Base-by-base conservation (phyloP, 2,888 invertebrate species). In the Alitta virens region DNA sequence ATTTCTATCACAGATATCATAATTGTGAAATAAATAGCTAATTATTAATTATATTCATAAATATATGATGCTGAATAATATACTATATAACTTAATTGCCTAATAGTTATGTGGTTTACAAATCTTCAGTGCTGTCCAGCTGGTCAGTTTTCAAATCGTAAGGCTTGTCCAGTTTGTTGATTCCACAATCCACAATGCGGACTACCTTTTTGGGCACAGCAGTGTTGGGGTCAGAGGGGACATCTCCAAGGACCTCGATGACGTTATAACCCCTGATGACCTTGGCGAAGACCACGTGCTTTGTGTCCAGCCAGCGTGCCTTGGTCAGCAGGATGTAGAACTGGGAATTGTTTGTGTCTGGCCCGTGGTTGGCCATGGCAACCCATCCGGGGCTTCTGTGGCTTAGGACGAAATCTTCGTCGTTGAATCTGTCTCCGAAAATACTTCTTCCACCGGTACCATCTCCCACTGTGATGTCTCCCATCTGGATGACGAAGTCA, bases 341-440 rank as follows among this genome's bases (percentile, higher is more conserved):
- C 72, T 82, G 82, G 2, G 80, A 80, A 12, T 79, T 79, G 69
- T 82, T 82, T n/a, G 79, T 79, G 70, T 82, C 80, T 62, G 64
- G 67, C 23, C 82, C 82, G 63, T 80, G 77, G 71, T 82, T 82
- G 7, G 82, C 82, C 82, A 82, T 82, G 58, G 80, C 75, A 9
- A 82, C 75, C 70, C 79, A 78, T 16, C 82, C 82, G 2, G 75
- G 68, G 21, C 75, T 72, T 26, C 73, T 69, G 69, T 81, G 81
- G 62, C 76, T 78, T 60, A 82, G 66, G 56, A 68, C 62, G 70
- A 79, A 81, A 67, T 78, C 75, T 64, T 82, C 82, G 68, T 82
- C 82, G 54, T 76, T 75, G 68, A 81, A 82, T 42, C 70, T 72
- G 18, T 74, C 70, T 7, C 81, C 82, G 63, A 72, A 82, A 66